These are phyloP conservation scores for Cotesia congregata DNA, from an alignment of 2,888 invertebrate genomes.

Conservation along the genomic window DNA sequence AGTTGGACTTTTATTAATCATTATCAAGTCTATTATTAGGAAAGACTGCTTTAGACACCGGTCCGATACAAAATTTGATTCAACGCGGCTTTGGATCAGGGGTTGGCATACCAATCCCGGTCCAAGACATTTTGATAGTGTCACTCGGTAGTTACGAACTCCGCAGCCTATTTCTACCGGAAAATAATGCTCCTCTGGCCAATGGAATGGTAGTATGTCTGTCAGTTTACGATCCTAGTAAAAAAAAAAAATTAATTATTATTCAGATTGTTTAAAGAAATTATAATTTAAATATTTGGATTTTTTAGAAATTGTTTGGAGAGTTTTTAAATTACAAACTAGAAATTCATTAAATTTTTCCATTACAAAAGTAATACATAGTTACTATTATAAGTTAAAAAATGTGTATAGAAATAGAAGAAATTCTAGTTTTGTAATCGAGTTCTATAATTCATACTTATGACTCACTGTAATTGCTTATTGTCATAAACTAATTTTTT, in stretches of 20 bases:
- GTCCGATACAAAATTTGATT: not conserved
- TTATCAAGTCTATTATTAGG: not conserved
- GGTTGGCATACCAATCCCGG: not conserved
- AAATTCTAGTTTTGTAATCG: not conserved
- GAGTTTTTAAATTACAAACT: too few species aligned
- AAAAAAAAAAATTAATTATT: not conserved
- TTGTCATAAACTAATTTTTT: not conserved
- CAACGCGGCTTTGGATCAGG: slow-evolving; percentile 20
- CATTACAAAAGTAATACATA: too few species aligned
- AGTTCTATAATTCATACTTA: not conserved
- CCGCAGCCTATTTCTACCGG: slow-evolving; percentile 29
- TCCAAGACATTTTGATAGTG: slow-evolving; percentile 28
- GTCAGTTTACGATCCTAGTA: not conserved
- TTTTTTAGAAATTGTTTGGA: too few species aligned
- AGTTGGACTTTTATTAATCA: not conserved
- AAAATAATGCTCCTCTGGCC: slow-evolving; percentile 25
- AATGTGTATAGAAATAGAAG: too few species aligned
- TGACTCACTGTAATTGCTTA: not conserved
- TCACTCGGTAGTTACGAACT: slow-evolving; percentile 33
- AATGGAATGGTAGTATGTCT: slow-evolving; percentile 6
- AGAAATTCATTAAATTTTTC: too few species aligned
- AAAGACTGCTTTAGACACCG: not conserved
- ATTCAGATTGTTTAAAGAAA: not conserved
- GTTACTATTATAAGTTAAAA: too few species aligned
- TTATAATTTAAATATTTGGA: not conserved